A percentile compares a stretch with the other conserved stretches of the same genome.
phyloP scores from a whole-genome alignment of 2,113 vertebrate genomes.

The Chaetorhynchus papuensis region DNA sequence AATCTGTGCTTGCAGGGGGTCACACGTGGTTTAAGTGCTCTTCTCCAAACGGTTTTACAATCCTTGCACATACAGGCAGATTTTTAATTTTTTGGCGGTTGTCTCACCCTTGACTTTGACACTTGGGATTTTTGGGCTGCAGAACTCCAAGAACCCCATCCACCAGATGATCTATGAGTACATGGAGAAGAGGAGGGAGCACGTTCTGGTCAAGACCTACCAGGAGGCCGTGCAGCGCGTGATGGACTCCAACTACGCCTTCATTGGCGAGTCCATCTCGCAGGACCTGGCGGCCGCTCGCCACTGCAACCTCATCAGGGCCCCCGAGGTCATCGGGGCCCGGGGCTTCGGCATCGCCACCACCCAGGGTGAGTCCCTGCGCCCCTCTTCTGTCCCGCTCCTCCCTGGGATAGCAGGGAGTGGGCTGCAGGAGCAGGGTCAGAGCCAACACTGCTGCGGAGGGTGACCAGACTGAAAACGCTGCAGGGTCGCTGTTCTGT shows the following conservation, averaged over 20 bases:
- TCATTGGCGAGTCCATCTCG: constrained; percentile 84
- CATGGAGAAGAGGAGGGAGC: constrained; percentile 81
- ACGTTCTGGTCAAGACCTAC: constrained; percentile 55
- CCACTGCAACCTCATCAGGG: constrained; percentile 78
- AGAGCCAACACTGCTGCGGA: fast-evolving
- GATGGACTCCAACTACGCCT: constrained; percentile 81
- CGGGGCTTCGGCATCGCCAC: constrained; percentile 82
- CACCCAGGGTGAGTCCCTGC: constrained; percentile 61
- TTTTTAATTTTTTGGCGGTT: no score
- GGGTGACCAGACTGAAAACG: neutral
- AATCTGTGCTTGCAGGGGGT: neutral
- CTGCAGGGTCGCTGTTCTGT: neutral
- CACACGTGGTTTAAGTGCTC: neutral
- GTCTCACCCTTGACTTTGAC: neutral
- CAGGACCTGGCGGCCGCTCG: constrained; percentile 77
- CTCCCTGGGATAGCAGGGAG: no score
- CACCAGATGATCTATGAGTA: constrained; percentile 81
- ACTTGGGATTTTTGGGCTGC: neutral
- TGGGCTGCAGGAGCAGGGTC: neutral
- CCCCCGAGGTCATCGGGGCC: constrained; percentile 74
- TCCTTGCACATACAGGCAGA: fast-evolving
- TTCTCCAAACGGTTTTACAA: neutral
- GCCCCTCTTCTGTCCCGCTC: neutral
- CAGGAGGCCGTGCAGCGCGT: constrained; percentile 76
- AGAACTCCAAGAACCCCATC: constrained; percentile 79